phyloP scores from a whole-genome alignment of 2,113 vertebrate species.

The Loxodonta africana region DNA sequence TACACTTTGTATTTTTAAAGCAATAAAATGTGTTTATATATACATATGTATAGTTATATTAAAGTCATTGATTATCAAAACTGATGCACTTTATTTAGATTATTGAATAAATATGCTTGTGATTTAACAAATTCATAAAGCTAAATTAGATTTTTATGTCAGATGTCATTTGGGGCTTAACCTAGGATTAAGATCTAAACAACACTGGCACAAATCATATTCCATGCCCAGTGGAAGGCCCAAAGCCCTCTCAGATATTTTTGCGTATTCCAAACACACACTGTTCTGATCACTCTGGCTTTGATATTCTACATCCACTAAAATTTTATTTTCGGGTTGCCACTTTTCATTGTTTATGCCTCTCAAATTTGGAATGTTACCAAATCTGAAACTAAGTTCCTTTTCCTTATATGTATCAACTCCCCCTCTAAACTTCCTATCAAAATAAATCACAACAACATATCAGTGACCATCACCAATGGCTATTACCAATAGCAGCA shows the following conservation, averaged over 20 bases:
- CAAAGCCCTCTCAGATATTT: fast-evolving
- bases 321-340: not conserved
- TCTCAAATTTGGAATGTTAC: not conserved
- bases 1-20: not conserved
- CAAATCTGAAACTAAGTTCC: not conserved
- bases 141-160: not conserved
- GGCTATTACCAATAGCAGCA: not conserved
- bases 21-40: not conserved
- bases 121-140: not conserved
- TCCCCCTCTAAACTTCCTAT: not conserved
- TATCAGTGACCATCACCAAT: not conserved
- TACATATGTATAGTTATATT: not conserved
- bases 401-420: not conserved
- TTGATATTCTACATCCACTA: not conserved
- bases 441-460: not conserved
- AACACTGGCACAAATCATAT: not conserved
- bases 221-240: not conserved
- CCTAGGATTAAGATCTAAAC: not conserved
- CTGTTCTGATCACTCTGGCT: not conserved
- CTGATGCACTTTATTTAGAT: not conserved
- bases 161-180: not conserved
- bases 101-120: not conserved
- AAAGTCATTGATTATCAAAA: not conserved
- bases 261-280: not conserved
- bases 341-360: not conserved